Percentiles rank a stretch among this genome's conserved stretches.
Conservation (phyloP, 2,888 invertebrate genomes). For the Drosophila tanythrix region DNA sequence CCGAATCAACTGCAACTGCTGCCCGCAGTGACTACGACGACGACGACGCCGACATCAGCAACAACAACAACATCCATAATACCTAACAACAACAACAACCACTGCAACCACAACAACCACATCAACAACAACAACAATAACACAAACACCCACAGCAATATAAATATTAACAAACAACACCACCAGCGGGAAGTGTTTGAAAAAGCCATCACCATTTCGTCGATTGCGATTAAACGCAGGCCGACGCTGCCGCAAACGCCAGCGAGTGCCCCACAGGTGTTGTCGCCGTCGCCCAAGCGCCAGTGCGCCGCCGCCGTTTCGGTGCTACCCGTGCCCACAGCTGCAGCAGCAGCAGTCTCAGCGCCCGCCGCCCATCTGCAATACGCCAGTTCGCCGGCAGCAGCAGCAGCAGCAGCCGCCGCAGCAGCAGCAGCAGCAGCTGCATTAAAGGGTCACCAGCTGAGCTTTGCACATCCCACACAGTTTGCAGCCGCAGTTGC, state of each 20-base stretch:
- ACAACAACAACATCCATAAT: conserved; percentile 29
- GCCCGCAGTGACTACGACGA: conserved; percentile 70
- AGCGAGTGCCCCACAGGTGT: conserved; percentile 86
- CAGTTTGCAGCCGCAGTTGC: conserved; percentile 82
- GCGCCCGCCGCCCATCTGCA: conserved; percentile 73
- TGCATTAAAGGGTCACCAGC: conserved; percentile 79
- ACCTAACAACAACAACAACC: conserved; percentile 23
- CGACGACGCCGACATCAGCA: conserved; percentile 44
- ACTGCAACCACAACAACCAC: conserved; percentile 38
- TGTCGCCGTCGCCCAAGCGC: conserved; percentile 86
- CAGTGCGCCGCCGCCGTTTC: conserved; percentile 85
- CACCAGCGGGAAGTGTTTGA: conserved; percentile 83
- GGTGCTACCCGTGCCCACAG: conserved; percentile 81
- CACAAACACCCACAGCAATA: conserved; percentile 29
- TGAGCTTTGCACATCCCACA: conserved; percentile 78
- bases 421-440: conserved; percentile 77
- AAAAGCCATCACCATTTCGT: conserved; percentile 86
- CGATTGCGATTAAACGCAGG: conserved; percentile 86
- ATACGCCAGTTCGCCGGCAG: conserved; percentile 84
- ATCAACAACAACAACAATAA: conserved; percentile 30
- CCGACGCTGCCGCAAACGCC: conserved; percentile 86
- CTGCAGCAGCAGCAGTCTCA: conserved; percentile 81
- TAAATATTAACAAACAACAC: conserved; percentile 40
- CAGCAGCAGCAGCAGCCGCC: conserved; percentile 75
- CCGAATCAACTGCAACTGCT: conserved; percentile 73